A percentile compares a stretch with the other conserved stretches of the same genome.
Evolutionary conservation across 2,888 invertebrate genomes (phyloP).

Genomic region (Tetanocera ferruginea): DNA sequence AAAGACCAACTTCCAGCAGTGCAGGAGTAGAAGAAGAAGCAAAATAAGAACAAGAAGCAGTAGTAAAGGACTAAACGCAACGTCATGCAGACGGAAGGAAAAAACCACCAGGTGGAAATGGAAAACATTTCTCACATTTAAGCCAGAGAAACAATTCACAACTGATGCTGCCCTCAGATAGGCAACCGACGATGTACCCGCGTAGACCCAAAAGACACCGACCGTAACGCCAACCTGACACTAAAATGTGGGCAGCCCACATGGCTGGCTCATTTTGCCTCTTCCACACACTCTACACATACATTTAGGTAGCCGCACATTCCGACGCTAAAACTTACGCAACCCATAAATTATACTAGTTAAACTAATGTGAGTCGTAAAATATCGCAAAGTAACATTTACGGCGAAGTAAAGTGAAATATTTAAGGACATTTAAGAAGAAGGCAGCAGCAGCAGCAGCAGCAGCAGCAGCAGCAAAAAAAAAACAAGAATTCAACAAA

Average conservation of each 20-base stretch:
- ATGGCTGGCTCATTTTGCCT: too few relatives aligned
- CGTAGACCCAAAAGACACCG: neutral
- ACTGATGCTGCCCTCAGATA: conserved; percentile 50
- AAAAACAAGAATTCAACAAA: neutral
- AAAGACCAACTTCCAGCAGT: conserved; percentile 22
- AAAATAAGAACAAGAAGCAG: neutral
- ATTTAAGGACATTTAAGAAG: conserved; percentile 30
- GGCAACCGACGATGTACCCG: neutral
- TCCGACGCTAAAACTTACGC: conserved; percentile 31
- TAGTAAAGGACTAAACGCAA: neutral
- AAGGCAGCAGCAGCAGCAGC: neutral
- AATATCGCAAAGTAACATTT: conserved; percentile 47
- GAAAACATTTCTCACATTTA: conserved; percentile 55
- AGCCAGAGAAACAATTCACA: conserved; percentile 54
- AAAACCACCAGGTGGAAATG: conserved; percentile 54
- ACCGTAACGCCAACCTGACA: too few relatives aligned
- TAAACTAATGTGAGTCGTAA: conserved; percentile 56
- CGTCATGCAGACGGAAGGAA: neutral
- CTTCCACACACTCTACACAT: too few relatives aligned
- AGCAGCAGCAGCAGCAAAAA: neutral
- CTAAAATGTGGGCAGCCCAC: too few relatives aligned
- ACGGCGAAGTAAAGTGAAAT: conserved; percentile 33
- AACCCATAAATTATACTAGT: conserved; percentile 53
- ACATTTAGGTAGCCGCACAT: neutral
- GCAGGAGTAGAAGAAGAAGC: neutral